Evolutionary conservation across 1,140 invertebrate genomes (phyloP).

Genomic region (Semibalanus balanoides): DNA sequence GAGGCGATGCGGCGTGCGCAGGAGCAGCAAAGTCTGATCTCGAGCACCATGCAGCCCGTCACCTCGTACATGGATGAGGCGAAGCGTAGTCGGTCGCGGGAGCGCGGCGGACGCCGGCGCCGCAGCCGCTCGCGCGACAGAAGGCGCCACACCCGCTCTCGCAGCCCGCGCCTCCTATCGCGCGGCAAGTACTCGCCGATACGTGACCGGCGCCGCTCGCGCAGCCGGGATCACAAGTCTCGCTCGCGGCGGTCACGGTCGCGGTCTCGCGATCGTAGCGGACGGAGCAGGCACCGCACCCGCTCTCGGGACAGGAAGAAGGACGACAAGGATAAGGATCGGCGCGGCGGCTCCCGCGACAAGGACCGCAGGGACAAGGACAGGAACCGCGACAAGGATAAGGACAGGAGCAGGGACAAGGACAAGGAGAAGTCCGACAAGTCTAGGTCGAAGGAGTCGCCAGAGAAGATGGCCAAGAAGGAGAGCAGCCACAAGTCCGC

Average conservation of each 20-base stretch:
- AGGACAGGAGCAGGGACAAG: slow-evolving; percentile 12
- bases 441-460: slow-evolving; percentile 7
- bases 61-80: slow-evolving; percentile 9
- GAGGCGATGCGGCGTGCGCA: slow-evolving; percentile 93
- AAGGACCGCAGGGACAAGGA: slow-evolving; percentile 11
- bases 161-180: background rate
- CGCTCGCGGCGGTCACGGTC: slow-evolving; percentile 17
- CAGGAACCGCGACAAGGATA: slow-evolving; percentile 10
- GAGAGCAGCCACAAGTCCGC: background rate
- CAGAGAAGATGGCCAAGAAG: background rate
- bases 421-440: slow-evolving; percentile 15
- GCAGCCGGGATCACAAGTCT: slow-evolving; percentile 10
- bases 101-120: background rate
- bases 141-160: background rate
- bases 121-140: slow-evolving; percentile 2
- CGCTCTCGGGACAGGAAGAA: slow-evolving; percentile 11
- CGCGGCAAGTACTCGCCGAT: background rate
- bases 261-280: slow-evolving; percentile 14
- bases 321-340: slow-evolving; percentile 7
- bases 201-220: background rate
- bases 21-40: slow-evolving; percentile 84
- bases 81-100: slow-evolving; percentile 9
- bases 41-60: slow-evolving; percentile 48
- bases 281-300: slow-evolving; percentile 14
- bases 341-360: slow-evolving; percentile 9